Conservation (phyloP, 2,888 invertebrate species). For the Junonia oenone region DNA sequence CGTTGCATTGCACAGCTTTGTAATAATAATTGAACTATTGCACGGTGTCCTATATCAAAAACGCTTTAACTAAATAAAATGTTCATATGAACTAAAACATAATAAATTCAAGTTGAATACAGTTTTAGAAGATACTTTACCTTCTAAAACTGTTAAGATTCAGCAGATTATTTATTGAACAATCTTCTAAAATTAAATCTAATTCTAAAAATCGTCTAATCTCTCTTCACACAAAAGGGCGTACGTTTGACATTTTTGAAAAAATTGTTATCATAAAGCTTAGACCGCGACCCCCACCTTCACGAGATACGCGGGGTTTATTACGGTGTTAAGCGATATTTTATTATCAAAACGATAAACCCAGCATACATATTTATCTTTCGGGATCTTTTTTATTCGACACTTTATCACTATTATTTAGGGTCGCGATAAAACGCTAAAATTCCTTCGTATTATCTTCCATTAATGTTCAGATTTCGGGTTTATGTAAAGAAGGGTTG, state of each 20-base stretch:
- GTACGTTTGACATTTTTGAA: slow-evolving; percentile 5
- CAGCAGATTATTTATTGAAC: no score
- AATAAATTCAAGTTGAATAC: no score
- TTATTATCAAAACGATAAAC: slow-evolving; percentile 66
- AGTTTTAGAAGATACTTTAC: no score
- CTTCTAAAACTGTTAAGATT: no score
- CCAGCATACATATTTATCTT: slow-evolving; percentile 56
- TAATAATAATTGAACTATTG: no score
- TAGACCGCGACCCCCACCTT: slow-evolving; percentile 35
- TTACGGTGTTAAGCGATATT: slow-evolving; percentile 65
- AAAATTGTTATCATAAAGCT: slow-evolving; percentile 18
- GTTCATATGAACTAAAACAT: no score
- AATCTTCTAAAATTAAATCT: no score
- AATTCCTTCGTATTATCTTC: slow-evolving; percentile 33
- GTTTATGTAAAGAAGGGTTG: slow-evolving; percentile 26
- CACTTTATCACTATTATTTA: slow-evolving; percentile 71
- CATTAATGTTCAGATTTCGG: slow-evolving; percentile 29
- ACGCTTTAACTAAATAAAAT: no score
- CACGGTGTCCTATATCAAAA: no score
- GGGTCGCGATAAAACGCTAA: slow-evolving; percentile 57
- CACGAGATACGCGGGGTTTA: slow-evolving; percentile 58
- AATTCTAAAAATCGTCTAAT: no score
- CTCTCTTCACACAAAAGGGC: slow-evolving; percentile 4
- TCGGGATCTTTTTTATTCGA: slow-evolving; percentile 62
- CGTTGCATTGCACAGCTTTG: no score